Conservation (phyloP, 2,888 invertebrate genomes). For the Sphinx pinastri region DNA sequence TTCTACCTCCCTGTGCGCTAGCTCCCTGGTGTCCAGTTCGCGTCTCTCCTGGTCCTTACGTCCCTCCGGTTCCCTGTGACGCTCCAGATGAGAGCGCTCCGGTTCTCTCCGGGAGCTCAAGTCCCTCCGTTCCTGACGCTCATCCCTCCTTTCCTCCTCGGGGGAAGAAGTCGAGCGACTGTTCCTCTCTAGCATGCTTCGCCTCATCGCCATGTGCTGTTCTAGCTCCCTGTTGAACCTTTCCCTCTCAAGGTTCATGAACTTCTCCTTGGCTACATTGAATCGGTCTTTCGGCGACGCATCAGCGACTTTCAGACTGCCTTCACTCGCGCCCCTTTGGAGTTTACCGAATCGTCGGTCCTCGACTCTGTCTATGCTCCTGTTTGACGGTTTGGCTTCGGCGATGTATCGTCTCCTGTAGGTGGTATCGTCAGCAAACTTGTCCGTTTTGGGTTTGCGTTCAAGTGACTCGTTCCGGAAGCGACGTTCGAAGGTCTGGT, state of each 20-base stretch:
- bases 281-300: conserved; percentile 90
- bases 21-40: conserved; percentile 56
- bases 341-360: conserved; percentile 76
- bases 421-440: conserved; percentile 65
- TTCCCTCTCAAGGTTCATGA: conserved; percentile 90
- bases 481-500: conserved; percentile 69
- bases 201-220: conserved; percentile 78
- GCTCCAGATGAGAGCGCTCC: conserved; percentile 72
- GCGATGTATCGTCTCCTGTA: conserved; percentile 81
- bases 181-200: conserved; percentile 80
- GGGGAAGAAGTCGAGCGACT: conserved; percentile 83
- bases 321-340: conserved; percentile 74
- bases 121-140: conserved; percentile 77
- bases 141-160: conserved; percentile 79
- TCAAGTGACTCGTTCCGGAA: conserved; percentile 77
- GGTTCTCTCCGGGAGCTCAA: conserved; percentile 74
- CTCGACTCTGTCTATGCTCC: conserved; percentile 75
- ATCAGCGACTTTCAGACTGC: conserved; percentile 73
- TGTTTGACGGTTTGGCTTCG: conserved; percentile 75
- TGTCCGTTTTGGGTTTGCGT: conserved; percentile 72
- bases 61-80: conserved; percentile 64
- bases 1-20: conserved; percentile 71
- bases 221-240: conserved; percentile 84
- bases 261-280: conserved; percentile 94
- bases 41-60: conserved; percentile 71